Evolutionary conservation across 2,888 invertebrate species (phyloP), one percentile per base, ranked within the genome.

Genomic region (Steinernema hermaphroditum): DNA sequence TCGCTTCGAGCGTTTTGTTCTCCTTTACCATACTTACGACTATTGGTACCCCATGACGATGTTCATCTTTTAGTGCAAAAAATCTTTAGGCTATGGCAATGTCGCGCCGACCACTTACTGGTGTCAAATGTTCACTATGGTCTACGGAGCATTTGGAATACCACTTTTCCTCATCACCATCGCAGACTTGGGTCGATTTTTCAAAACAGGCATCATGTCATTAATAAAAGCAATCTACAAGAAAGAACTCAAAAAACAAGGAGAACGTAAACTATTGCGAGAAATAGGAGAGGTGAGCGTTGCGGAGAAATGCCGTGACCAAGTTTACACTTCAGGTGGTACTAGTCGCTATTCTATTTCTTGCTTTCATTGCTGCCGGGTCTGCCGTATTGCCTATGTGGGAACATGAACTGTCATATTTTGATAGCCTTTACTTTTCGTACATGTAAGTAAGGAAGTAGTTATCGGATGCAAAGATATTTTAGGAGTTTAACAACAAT

Each of bases 21-120:
- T 78, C 84, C 2, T 85, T 83, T 74, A 85, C 85, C n/a, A 83
- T 85, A 74, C 75, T 84, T 4, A 84, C 84, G 14, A 84, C 84
- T 16, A 84, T 84, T 69, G 82, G 82, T 80, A 54, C n/a, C n/a
- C n/a, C n/a, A n/a, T n/a, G n/a, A n/a, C n/a, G n/a, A n/a, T n/a
- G n/a, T n/a, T n/a, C n/a, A n/a, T n/a, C n/a, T 46, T 49, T 1
- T 37, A 37, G 4, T 12, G 34, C 32, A n/a, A 22, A 74, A n/a
- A 74, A 19, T 37, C 12, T 74, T 29, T 37, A 82, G 84, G 84
- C 22, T 84, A 84, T 57, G 84, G 84, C 14, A 84, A 85, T 72
- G 80, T 84, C 2, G 81, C 81, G n/a, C 85, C 85, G 27, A 78
- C 81, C 9, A 85, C 83, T 2, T 73, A 79, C 32, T 75, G 77